Evolutionary conservation across 2,113 vertebrate genomes (phyloP), one percentile per base, ranked within the genome.

Genomic region (Notarius quadriscutis): DNA sequence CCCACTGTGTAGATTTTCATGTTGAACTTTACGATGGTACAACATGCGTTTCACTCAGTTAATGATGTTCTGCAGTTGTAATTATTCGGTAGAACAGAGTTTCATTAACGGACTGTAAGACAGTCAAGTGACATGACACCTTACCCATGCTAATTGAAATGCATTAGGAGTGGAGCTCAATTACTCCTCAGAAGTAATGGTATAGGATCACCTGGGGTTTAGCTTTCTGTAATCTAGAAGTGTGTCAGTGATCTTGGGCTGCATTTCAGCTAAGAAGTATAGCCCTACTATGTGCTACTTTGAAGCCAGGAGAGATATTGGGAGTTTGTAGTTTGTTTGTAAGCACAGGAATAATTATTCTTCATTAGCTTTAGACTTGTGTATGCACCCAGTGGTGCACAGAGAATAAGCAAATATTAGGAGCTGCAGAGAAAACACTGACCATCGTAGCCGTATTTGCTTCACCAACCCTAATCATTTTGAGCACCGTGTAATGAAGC

Each of bases 181-280:
- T 87, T 77, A 83, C 86, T 67, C 72, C 50, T 67, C 71, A 65
- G 71, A 78, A 84, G 72, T 84, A 83, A 17, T 81, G 86, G 75
- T 87, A 77, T 78, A 87, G 81, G 81, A 67, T 83, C 86, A 87
- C 58, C 48, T 83, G 22, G 72, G 87, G 87, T 79, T 87, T 84
- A 69, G 60, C 81, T 87, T 87, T 87, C 82, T 57, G 87, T 84
- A 84, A 84, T 87, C 72, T 87, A 87, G 87, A 87, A 78, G 81
- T 57, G 50, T 65, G 81, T 81, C 58, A 83, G 67, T 75, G 86
- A 87, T 83, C 86, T 87, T 83, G 55, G 53, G 9, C 86, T 62
- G 30, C 79, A 5, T 65, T 77, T 65, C 62, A 75, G 48, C 25
- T 2, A n/a, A 67, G 60, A 78, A 41, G 20, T n/a, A 5, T 11